Evolutionary conservation across 1,140 invertebrate species (phyloP), one percentile per base, ranked within the genome.

Genomic region (Luehdorfia chinensis): DNA sequence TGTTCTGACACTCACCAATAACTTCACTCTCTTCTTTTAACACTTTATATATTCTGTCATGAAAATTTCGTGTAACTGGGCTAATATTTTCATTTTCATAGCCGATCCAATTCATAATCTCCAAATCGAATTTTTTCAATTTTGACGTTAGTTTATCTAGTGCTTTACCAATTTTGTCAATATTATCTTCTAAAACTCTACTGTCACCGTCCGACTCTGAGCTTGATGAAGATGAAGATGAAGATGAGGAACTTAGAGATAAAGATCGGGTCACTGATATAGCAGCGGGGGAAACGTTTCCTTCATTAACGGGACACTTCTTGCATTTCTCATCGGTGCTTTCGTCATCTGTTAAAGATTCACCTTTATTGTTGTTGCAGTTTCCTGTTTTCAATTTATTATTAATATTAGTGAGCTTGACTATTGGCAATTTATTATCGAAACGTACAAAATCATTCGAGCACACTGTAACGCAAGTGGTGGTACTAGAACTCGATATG

Each of bases 401-500:
- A 0, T 4, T 12, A 12, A 31, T 31, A 31, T 31, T 59, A 14
- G 33, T 55, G 14, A 76, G 34, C 32, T 55, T 58, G 5, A 84
- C 2, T 2, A 73, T 16, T 0, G 76, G 78, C 6, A 83, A 4
- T 50, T 75, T 80, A 2, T 73, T 76, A 46, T 75, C 67, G 0
- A 79, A 59, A 19, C 52, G 37, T 5, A 74, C 63, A 25, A 72
- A 73, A 39, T 81, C 72, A 11, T 67, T 66, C 1, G 64, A 59
- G 2, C 34, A 33, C 0, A 74, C 75, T 0, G 68, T 71, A 2
- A 73, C n/a, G 32, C 54, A 69, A 8, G 70, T 74, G 2, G 64
- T 66, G 0, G 56, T 63, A 33, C 70, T 75, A 1, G 68, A 74
- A 21, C 55, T 74, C 0, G 75, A 78, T 44, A 79, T 71, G 39